phyloP scores from a whole-genome alignment of 2,797 vertebrate genomes.

The Hydrophis major region DNA sequence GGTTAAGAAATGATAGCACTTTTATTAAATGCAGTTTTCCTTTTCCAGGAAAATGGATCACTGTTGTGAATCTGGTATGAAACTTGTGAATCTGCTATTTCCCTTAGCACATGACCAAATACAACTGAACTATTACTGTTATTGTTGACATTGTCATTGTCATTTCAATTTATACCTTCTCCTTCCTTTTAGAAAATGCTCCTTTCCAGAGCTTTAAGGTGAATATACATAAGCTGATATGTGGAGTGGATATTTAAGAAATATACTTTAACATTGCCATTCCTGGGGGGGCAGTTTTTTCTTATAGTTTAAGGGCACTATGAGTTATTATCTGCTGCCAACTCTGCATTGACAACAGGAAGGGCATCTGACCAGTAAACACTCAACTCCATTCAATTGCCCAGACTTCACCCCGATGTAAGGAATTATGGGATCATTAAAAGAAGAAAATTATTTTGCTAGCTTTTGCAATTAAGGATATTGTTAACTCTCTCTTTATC shows the following conservation, averaged over 20 bases:
- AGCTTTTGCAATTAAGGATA: background rate
- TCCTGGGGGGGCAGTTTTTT: background rate
- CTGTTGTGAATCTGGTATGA: slow-evolving; percentile 63
- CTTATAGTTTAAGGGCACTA: background rate
- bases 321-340: no score
- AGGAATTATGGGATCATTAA: no score
- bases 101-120: slow-evolving; percentile 53
- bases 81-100: slow-evolving; percentile 65
- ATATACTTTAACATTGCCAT: background rate
- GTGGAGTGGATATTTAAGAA: background rate
- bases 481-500: background rate
- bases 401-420: no score
- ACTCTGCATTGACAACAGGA: no score
- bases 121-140: slow-evolving; percentile 25
- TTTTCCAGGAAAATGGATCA: slow-evolving; percentile 55
- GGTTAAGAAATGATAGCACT: slow-evolving; percentile 48
- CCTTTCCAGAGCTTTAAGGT: background rate
- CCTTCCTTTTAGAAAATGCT: background rate
- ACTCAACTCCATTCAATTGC: no score
- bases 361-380: no score
- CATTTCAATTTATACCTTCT: background rate
- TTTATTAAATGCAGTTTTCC: slow-evolving; percentile 65
- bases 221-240: background rate
- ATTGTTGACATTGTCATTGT: background rate
- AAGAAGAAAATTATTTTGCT: background rate